Percentiles rank a stretch among this genome's conserved stretches.
phyloP scores from a whole-genome alignment of 2,797 vertebrate species.

The Triplophysa bombifrons region DNA sequence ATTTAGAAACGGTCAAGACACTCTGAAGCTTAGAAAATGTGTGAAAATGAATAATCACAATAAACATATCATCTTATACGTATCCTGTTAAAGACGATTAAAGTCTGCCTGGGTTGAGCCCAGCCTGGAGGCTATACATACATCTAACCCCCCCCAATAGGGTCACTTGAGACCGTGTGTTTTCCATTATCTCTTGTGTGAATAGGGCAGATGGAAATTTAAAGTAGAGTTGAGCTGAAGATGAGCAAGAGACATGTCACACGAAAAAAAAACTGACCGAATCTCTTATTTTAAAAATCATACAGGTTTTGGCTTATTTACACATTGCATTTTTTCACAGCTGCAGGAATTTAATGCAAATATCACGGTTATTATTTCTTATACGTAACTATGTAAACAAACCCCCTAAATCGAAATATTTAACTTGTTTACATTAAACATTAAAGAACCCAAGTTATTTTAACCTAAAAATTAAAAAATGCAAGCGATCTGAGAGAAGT shows the following conservation, averaged over 20 bases:
- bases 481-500: no score
- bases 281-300: neutral
- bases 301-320: neutral
- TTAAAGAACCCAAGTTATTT: no score
- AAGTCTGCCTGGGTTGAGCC: neutral
- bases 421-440: no score
- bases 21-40: slow-evolving; percentile 18
- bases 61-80: no score
- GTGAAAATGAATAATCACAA: slow-evolving; percentile 12
- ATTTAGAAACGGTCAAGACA: slow-evolving; percentile 23
- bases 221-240: neutral
- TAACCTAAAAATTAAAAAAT: no score
- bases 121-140: slow-evolving; percentile 18
- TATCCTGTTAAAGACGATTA: neutral
- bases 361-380: no score
- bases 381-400: no score
- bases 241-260: neutral
- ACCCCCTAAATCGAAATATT: no score
- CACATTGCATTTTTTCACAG: neutral
- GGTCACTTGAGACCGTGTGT: slow-evolving; percentile 1
- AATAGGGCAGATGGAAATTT: neutral
- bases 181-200: no score
- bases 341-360: no score
- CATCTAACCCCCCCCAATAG: neutral
- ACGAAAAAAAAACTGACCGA: neutral